These are phyloP conservation scores for Chinchilla lanigera DNA, from an alignment of 2,113 vertebrate species.

Conservation along the genomic window DNA sequence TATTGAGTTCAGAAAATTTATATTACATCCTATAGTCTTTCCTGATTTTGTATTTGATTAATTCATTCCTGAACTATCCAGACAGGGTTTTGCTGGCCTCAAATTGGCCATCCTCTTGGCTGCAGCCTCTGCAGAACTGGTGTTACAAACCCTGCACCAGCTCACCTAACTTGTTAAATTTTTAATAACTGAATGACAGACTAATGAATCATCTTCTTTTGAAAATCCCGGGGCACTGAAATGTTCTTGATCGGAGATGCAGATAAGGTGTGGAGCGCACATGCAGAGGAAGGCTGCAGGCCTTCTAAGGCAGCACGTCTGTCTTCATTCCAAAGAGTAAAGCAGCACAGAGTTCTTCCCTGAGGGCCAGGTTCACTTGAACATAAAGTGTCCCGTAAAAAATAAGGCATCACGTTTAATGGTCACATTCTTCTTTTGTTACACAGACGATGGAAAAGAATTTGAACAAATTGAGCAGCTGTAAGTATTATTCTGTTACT, in stretches of 20 bases:
- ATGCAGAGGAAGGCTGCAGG: neutral
- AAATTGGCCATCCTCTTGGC: neutral
- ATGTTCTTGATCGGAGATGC: neutral
- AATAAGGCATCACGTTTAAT: neutral
- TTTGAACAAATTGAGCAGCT: slow-evolving; percentile 87
- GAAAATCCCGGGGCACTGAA: neutral
- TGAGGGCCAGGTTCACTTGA: neutral
- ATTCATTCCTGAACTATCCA: neutral
- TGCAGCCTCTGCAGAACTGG: neutral
- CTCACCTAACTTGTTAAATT: neutral
- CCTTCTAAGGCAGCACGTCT: fast-evolving
- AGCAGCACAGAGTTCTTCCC: no score
- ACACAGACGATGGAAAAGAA: slow-evolving; percentile 84
- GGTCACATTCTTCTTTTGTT: slow-evolving; percentile 61
- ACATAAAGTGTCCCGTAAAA: neutral
- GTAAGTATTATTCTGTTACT: slow-evolving; percentile 86
- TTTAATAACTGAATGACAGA: neutral
- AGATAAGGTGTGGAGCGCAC: neutral
- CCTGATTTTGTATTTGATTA: neutral
- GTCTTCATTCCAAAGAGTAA: neutral
- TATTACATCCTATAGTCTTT: neutral
- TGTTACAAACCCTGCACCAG: neutral
- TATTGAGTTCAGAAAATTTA: neutral
- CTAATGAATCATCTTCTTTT: neutral
- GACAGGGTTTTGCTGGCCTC: neutral